A percentile compares a stretch with the other conserved stretches of the same genome.
These are phyloP conservation scores for Antrozous pallidus DNA, from an alignment of 2,797 vertebrate species.

Conservation along the genomic window DNA sequence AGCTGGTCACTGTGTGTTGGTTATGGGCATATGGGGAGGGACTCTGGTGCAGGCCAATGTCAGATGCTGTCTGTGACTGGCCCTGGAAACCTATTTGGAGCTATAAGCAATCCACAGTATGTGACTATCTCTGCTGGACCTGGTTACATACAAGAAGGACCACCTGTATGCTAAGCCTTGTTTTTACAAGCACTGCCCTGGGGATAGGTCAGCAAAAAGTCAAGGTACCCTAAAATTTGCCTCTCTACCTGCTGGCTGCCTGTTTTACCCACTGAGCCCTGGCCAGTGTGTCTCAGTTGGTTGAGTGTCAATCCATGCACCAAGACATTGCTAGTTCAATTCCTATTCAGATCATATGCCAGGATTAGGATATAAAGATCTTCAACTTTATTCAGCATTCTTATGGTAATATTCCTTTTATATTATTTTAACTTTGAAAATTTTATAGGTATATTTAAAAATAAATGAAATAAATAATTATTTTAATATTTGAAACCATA, in stretches of 20 bases:
- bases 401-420: neutral
- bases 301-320: neutral
- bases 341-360: neutral
- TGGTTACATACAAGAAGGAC: neutral
- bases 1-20: neutral
- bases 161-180: neutral
- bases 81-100: neutral
- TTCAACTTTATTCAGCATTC: neutral
- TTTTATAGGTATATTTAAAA: neutral
- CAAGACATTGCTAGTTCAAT: neutral
- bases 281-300: neutral
- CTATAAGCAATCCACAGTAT: neutral
- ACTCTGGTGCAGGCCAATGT: neutral
- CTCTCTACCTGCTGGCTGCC: neutral
- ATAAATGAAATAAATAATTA: neutral
- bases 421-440: neutral
- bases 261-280: neutral
- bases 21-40: neutral
- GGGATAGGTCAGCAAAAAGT: neutral
- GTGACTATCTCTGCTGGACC: neutral
- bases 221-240: neutral
- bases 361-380: neutral
- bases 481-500: neutral
- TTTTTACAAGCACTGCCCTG: neutral
- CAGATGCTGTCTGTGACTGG: neutral